These are phyloP conservation scores for chimpanzee (Pan troglodytes) DNA, from an alignment of 2,113 vertebrate genomes.

Conservation along the genomic window DNA sequence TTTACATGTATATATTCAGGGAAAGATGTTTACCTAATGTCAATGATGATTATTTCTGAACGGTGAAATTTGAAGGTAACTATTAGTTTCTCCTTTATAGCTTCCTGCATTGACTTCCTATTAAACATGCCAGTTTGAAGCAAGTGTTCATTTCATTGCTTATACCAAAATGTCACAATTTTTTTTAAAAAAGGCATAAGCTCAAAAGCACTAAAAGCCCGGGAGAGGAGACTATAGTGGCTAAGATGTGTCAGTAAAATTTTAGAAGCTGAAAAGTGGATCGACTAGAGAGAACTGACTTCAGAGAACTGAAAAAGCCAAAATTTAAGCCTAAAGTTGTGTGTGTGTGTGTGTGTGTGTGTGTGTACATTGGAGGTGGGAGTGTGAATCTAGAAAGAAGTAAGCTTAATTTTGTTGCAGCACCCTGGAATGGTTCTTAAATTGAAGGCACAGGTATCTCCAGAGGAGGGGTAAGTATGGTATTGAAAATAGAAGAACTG, in stretches of 20 bases:
- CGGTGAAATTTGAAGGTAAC: neutral
- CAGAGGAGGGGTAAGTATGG: neutral
- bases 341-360: neutral
- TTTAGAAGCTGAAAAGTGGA: neutral
- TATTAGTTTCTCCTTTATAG: neutral
- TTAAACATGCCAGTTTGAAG: neutral
- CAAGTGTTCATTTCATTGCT: neutral
- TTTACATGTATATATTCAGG: neutral
- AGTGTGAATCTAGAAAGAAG: neutral
- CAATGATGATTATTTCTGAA: too few species aligned
- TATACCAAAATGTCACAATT: neutral
- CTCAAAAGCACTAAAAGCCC: neutral
- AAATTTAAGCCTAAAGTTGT: neutral
- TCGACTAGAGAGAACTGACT: neutral
- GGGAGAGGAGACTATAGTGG: neutral
- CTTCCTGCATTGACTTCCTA: neutral
- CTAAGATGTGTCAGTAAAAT: neutral
- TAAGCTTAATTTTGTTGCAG: neutral
- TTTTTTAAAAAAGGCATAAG: neutral
- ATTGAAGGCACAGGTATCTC: neutral
- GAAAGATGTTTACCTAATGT: neutral
- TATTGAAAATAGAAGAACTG: neutral
- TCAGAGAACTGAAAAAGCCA: neutral
- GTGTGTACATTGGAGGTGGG: neutral
- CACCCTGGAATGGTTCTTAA: neutral